These are phyloP conservation scores for Acrocephalus arundinaceus DNA, from an alignment of 2,113 vertebrate genomes.

Conservation along the genomic window DNA sequence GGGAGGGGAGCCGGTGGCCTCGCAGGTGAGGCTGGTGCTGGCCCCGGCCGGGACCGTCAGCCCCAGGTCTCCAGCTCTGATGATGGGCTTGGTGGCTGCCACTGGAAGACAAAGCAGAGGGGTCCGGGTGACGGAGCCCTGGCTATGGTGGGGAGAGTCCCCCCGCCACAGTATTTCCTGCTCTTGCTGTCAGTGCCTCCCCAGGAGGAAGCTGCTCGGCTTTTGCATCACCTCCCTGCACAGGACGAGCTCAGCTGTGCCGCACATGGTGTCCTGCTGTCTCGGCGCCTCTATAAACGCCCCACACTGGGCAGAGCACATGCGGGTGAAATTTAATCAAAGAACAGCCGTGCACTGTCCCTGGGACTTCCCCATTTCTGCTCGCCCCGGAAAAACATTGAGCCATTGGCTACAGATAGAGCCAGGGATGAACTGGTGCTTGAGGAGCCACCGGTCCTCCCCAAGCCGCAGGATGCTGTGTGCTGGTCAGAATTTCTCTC, in stretches of 20 bases:
- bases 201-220: neutral
- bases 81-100: constrained; percentile 57
- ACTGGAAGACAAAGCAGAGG: constrained; percentile 30
- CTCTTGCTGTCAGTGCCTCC: neutral
- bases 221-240: accelerated
- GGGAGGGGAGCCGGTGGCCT: constrained; percentile 54
- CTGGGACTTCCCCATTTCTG: neutral
- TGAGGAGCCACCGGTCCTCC: neutral
- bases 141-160: neutral
- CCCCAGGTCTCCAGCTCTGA: neutral
- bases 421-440: accelerated
- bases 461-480: accelerated
- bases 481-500: neutral
- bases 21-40: constrained; percentile 54
- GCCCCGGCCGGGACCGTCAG: neutral
- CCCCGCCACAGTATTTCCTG: accelerated
- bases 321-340: neutral
- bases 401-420: accelerated
- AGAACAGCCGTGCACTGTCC: neutral
- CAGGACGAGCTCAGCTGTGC: neutral
- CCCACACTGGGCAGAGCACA: accelerated
- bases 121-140: neutral
- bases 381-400: accelerated
- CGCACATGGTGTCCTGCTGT: accelerated
- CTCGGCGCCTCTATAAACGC: neutral